These are phyloP conservation scores for Nyctereutes procyonoides DNA, from an alignment of 2,113 vertebrate genomes.

Conservation along the genomic window DNA sequence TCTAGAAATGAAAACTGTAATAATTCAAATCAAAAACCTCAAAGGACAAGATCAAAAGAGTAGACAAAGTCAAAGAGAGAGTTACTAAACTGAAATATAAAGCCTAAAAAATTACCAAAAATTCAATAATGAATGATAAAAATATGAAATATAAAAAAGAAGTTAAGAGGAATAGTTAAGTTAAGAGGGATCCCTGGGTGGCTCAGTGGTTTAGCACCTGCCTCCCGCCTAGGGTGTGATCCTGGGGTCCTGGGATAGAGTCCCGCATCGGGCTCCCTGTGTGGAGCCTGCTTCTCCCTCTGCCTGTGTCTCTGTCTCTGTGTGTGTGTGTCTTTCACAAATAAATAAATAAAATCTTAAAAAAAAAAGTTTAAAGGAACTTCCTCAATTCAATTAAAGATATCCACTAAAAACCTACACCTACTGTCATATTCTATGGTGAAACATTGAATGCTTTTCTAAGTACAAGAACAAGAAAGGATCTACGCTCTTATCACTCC, in stretches of 20 bases:
- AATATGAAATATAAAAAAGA: background rate
- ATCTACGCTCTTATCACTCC: background rate
- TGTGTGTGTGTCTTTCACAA: no score
- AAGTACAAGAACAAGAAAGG: background rate
- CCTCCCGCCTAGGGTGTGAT: no score
- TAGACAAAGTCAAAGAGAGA: background rate
- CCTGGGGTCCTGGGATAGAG: no score
- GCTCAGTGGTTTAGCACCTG: no score
- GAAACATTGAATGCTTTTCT: background rate
- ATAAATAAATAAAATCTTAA: no score
- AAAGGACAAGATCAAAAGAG: background rate
- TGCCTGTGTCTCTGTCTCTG: no score
- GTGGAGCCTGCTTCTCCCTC: no score
- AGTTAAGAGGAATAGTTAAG: background rate
- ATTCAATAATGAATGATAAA: background rate
- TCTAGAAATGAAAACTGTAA: background rate
- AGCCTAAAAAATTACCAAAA: background rate
- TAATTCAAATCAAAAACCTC: background rate
- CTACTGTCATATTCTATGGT: background rate
- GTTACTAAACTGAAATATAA: constrained; percentile 3
- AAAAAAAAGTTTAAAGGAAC: background rate
- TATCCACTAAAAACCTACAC: background rate
- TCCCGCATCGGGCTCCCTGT: no score
- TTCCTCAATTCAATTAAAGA: background rate
- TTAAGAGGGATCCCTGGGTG: no score